Conservation (phyloP, 2,797 vertebrate genomes). For the Anguilla pacifica region DNA sequence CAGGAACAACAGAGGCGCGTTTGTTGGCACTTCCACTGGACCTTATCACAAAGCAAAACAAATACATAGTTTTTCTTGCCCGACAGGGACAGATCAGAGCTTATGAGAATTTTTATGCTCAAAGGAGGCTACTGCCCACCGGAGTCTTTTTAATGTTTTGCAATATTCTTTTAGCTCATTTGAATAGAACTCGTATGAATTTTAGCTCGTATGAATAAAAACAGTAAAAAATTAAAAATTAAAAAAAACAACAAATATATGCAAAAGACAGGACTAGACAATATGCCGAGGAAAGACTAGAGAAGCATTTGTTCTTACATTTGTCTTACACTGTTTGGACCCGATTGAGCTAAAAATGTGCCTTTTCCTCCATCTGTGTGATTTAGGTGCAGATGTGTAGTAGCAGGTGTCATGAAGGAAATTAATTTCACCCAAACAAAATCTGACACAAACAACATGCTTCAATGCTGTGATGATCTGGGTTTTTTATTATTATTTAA, state of each 20-base stretch:
- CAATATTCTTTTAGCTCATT: not conserved
- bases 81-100: not conserved
- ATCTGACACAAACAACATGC: not conserved
- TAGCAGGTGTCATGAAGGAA: not conserved
- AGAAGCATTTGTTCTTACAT: not conserved
- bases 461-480: not conserved
- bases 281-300: not conserved
- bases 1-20: not conserved
- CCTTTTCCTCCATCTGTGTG: not conserved
- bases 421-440: not conserved
- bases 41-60: constrained; percentile 12
- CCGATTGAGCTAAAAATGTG: not conserved
- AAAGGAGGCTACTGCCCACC: not conserved
- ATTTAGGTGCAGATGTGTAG: not conserved
- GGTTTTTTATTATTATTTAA: too few species aligned
- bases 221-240: constrained; percentile 5
- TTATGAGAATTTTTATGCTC: not conserved
- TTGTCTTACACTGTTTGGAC: not conserved
- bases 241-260: not conserved
- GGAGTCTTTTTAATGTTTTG: not conserved
- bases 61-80: not conserved
- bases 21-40: constrained; percentile 17
- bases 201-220: not conserved
- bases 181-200: not conserved
- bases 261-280: not conserved